Evolutionary conservation across 2,113 vertebrate species (phyloP).

Genomic region (Sminthopsis crassicaudata): DNA sequence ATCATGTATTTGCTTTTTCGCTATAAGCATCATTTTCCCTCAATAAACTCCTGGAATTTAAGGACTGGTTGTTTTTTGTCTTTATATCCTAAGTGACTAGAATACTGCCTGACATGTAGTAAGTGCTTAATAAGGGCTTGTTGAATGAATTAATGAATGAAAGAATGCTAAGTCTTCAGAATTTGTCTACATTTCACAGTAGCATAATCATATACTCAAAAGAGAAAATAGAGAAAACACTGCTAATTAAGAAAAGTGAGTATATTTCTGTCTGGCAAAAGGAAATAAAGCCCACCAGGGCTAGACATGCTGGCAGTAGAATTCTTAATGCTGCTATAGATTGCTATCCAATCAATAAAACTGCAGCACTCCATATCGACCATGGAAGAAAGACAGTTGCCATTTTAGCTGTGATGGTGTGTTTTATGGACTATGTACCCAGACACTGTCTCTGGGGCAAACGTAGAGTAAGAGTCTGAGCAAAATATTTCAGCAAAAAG

Average conservation of each 20-base stretch:
- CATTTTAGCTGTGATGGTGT: background rate
- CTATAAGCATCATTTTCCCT: background rate
- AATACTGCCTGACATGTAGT: background rate
- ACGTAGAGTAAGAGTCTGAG: background rate
- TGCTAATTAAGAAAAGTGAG: background rate
- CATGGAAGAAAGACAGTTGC: background rate
- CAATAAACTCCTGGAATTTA: background rate
- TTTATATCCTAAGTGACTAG: background rate
- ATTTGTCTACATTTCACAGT: background rate
- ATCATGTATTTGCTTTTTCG: background rate
- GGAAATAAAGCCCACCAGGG: conserved; percentile 1
- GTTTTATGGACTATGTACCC: conserved; percentile 24
- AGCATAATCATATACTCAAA: background rate
- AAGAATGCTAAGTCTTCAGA: background rate
- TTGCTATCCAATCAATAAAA: background rate
- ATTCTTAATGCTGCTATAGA: background rate
- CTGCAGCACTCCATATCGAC: background rate
- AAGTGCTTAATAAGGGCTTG: background rate
- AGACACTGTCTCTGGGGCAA: background rate
- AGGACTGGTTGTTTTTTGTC: background rate
- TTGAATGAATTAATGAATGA: background rate
- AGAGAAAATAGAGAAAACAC: background rate
- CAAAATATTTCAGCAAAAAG: conserved; percentile 57
- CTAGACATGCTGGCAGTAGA: background rate
- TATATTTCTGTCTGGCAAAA: conserved; percentile 36